Conservation (phyloP, 2,797 vertebrate species). For the Semotilus atromaculatus region DNA sequence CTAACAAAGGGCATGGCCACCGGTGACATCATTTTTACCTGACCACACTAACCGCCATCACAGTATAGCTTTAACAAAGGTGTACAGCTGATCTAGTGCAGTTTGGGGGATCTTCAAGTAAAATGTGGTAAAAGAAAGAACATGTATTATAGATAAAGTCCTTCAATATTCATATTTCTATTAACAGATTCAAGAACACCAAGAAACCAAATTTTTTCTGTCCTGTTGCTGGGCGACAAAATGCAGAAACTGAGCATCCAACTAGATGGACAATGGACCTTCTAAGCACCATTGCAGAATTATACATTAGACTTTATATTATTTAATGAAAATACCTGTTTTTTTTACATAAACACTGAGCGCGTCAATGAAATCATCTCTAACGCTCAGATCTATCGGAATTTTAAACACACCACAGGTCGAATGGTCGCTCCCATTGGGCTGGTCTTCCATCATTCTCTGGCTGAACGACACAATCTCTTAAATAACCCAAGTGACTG, state of each 20-base stretch:
- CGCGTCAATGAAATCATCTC: slow-evolving; percentile 1
- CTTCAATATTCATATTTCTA: not conserved
- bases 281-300: not conserved
- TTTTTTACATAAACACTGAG: not conserved
- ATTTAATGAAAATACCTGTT: not conserved
- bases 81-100: not conserved
- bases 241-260: slow-evolving; percentile 47
- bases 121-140: not conserved
- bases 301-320: not conserved
- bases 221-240: slow-evolving; percentile 58
- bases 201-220: not conserved
- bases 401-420: slow-evolving; percentile 29
- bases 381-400: slow-evolving; percentile 43
- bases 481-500: not conserved
- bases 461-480: not conserved
- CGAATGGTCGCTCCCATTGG: slow-evolving; percentile 1
- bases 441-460: slow-evolving; percentile 16
- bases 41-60: slow-evolving; percentile 34
- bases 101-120: not conserved
- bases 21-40: slow-evolving; percentile 49
- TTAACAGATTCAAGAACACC: not conserved
- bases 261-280: slow-evolving; percentile 41
- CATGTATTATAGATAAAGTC: not conserved
- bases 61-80: slow-evolving; percentile 34
- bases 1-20: slow-evolving; percentile 30